Conservation (phyloP, 2,113 vertebrate genomes). For the Ceuthmochares aereus region DNA sequence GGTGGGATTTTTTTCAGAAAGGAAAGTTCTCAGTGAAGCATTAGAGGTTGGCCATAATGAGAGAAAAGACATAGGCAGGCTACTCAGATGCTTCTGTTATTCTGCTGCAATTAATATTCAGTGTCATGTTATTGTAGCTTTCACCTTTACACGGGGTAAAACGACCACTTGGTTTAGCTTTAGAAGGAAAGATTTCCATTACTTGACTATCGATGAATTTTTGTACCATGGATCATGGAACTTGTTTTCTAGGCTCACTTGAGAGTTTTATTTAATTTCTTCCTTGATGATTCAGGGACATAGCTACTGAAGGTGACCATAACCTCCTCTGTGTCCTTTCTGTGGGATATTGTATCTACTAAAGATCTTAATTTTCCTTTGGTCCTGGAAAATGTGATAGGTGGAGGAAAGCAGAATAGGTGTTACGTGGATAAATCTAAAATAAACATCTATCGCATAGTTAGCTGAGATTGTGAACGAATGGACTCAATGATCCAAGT, state of each 20-base stretch:
- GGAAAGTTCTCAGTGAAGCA: not conserved
- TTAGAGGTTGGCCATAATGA: not conserved
- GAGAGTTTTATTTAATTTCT: slow-evolving; percentile 4
- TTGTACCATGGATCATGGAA: not conserved
- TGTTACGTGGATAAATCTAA: not conserved
- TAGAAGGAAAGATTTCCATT: not conserved
- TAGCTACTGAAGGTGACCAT: not conserved
- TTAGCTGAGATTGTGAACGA: not conserved
- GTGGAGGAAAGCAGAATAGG: not conserved
- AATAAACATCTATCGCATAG: not conserved
- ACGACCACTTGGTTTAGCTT: not conserved
- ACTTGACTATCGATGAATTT: not conserved
- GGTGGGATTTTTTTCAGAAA: not conserved
- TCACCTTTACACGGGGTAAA: not conserved
- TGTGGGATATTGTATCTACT: not conserved
- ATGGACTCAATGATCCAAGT: not conserved
- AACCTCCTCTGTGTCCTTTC: not conserved
- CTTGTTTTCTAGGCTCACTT: not conserved
- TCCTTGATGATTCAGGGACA: not conserved
- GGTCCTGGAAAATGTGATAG: not conserved
- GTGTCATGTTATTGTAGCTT: not conserved
- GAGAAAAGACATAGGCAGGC: not conserved
- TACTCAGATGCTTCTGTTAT: not conserved
- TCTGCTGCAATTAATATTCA: not conserved
- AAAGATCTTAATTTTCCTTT: not conserved